A percentile compares a stretch with the other conserved stretches of the same genome.
phyloP scores from a whole-genome alignment of 2,797 vertebrate species.

The Labroides dimidiatus region DNA sequence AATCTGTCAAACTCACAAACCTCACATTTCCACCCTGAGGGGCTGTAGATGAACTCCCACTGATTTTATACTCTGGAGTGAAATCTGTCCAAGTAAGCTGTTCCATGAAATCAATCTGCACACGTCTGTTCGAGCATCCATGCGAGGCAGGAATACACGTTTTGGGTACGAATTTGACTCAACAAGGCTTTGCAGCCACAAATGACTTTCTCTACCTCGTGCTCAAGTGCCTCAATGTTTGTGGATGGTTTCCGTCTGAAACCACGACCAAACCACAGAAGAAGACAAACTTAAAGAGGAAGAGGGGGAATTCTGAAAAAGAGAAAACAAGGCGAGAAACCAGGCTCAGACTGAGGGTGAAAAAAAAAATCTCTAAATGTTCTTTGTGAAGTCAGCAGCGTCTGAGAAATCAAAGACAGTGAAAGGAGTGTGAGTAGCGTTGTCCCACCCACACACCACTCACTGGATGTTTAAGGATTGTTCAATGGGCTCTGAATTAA shows the following conservation, averaged over 20 bases:
- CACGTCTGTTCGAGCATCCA: conserved; percentile 2
- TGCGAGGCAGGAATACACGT: background rate
- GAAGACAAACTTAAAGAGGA: conserved; percentile 7
- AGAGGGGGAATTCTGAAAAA: background rate
- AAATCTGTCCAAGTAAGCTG: conserved; percentile 1
- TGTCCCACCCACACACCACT: too few species aligned
- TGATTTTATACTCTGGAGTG: background rate
- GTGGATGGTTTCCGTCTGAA: conserved; percentile 41
- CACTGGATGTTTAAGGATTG: too few species aligned
- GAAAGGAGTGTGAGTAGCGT: background rate
- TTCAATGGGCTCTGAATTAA: too few species aligned
- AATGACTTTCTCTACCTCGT: conserved; percentile 27
- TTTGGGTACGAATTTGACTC: conserved; percentile 26
- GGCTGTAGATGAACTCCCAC: conserved; percentile 26
- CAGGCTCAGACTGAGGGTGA: conserved; percentile 5
- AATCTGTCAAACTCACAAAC: conserved; percentile 26
- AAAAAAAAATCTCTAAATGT: background rate
- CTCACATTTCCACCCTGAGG: background rate
- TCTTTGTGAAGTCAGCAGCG: background rate
- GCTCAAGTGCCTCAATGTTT: conserved; percentile 41
- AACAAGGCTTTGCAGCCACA: conserved; percentile 21
- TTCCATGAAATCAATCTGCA: conserved; percentile 7
- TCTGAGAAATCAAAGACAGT: background rate
- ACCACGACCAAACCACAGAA: conserved; percentile 28
- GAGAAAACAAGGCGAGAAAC: conserved; percentile 40